Base-by-base conservation (phyloP, 2,888 invertebrate genomes). In the Melolontha melolontha region DNA sequence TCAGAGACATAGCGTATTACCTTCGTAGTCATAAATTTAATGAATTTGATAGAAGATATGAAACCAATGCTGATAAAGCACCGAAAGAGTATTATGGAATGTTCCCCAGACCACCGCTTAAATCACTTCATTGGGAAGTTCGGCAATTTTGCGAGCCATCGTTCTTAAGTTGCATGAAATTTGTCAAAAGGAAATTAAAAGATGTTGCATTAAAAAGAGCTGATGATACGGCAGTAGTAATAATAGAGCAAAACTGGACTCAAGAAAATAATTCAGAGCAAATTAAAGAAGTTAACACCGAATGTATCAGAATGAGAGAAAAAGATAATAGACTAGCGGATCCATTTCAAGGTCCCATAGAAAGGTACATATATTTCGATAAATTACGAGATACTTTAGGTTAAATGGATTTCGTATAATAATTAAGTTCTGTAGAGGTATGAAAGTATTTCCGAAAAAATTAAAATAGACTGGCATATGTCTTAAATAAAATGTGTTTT, bases 1-100 rank as follows among this genome's bases (percentile, higher is more conserved):
- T 90, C 64, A 83, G 83, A 73, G 87, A 89, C 73, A 85, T 89
- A 49, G 89, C 87, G 0, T 89, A 88, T 79, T 89, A 86, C 76
- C 80, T 90, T 67, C 82, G 90, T 52, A 83, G 86, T 41, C 86
- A 89, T 75, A 90, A 90, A 81, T 90, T 90, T 77, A 87, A 87
- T 74, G 89, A 89, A 76, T 89, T 86, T 81, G 90, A 90, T 79
- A 83, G 86, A 64, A 82, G 87, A 76, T 84, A 84, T 75, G 76
- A 79, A 64, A 73, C 72, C 22, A 70, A 76, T 59, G 70, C 71
- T 1, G 64, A 67, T 11, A 72, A 69, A 22, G 80, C 79, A 10
- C 70, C 74, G 22, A 77, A 76, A 73, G 69, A 73, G 27, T 80
- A 85, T 73, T 86, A 82, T 76, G 76, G 78, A 39, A 75, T 76